These are phyloP conservation scores for Drosophila nigrodunni DNA, from an alignment of 1,140 invertebrate genomes.

Conservation along the genomic window DNA sequence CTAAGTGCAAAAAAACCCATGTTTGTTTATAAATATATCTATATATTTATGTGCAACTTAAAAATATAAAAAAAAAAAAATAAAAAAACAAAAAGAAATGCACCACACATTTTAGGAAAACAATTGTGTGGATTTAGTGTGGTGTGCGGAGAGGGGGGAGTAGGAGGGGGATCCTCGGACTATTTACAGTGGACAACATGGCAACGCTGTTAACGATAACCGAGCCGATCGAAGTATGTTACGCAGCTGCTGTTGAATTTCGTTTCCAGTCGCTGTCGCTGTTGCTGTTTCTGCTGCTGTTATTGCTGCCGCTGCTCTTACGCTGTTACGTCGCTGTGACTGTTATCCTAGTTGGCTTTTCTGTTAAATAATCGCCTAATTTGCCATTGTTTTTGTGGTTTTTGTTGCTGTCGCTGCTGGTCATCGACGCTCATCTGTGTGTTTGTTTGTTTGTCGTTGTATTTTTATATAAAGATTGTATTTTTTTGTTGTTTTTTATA, in stretches of 20 bases:
- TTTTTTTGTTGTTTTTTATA: constrained; percentile 23
- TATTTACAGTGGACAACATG: constrained; percentile 32
- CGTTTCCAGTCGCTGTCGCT: constrained; percentile 19
- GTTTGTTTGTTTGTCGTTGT: constrained; percentile 18
- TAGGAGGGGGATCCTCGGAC: constrained; percentile 32
- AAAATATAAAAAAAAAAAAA: constrained; percentile 3
- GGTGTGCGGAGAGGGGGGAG: too few species aligned
- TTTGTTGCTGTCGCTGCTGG: constrained; percentile 47
- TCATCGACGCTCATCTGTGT: constrained; percentile 70
- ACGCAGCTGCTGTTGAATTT: constrained; percentile 13
- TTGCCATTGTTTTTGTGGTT: constrained; percentile 27
- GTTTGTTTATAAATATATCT: constrained; percentile 7
- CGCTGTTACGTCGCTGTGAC: constrained; percentile 3
- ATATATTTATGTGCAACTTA: constrained; percentile 10
- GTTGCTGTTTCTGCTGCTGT: constrained; percentile 8
- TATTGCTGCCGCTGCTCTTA: background rate
- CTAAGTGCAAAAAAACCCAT: constrained; percentile 46
- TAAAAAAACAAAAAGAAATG: constrained; percentile 14
- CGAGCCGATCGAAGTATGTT: background rate
- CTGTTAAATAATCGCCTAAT: constrained; percentile 9
- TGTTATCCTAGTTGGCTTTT: constrained; percentile 8
- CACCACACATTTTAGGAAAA: constrained; percentile 43
- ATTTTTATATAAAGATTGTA: background rate
- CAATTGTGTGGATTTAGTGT: constrained; percentile 12
- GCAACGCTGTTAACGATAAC: constrained; percentile 18